Evolutionary conservation across 2,888 invertebrate species (phyloP).

Genomic region (Polylopha cassiicola): DNA sequence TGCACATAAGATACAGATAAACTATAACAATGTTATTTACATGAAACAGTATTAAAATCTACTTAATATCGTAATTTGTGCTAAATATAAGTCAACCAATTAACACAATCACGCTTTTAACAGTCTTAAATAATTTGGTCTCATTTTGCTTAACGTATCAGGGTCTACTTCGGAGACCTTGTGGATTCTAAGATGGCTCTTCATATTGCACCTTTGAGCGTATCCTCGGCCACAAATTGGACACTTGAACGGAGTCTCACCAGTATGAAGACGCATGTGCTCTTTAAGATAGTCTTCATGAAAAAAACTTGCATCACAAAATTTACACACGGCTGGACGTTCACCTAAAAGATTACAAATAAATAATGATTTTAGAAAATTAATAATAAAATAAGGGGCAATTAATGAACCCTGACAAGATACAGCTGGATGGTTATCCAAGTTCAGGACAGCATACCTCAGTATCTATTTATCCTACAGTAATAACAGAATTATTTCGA

Average conservation of each 20-base stretch:
- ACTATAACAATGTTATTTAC: too few species aligned
- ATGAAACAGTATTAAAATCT: too few species aligned
- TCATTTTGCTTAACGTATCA: slow-evolving; percentile 52
- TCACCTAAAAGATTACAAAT: slow-evolving; percentile 49
- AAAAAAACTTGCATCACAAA: slow-evolving; percentile 61
- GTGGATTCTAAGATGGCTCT: slow-evolving; percentile 65
- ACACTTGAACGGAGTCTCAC: slow-evolving; percentile 70
- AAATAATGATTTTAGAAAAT: neutral
- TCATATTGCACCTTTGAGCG: slow-evolving; percentile 69
- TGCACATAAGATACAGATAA: too few species aligned
- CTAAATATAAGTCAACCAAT: too few species aligned
- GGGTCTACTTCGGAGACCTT: slow-evolving; percentile 58
- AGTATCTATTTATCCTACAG: too few species aligned
- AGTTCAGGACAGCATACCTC: too few species aligned
- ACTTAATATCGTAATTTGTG: too few species aligned
- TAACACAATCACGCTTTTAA: slow-evolving; percentile 47
- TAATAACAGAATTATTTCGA: too few species aligned
- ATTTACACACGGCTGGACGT: slow-evolving; percentile 59
- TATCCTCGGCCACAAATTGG: slow-evolving; percentile 68
- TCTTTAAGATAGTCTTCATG: slow-evolving; percentile 66
- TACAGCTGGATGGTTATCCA: too few species aligned
- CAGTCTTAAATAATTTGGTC: slow-evolving; percentile 59
- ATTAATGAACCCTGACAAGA: too few species aligned
- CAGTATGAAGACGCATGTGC: slow-evolving; percentile 70
- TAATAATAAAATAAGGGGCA: neutral